phyloP scores from a whole-genome alignment of 2,888 invertebrate species.

The Pseudolycoriella hygida region DNA sequence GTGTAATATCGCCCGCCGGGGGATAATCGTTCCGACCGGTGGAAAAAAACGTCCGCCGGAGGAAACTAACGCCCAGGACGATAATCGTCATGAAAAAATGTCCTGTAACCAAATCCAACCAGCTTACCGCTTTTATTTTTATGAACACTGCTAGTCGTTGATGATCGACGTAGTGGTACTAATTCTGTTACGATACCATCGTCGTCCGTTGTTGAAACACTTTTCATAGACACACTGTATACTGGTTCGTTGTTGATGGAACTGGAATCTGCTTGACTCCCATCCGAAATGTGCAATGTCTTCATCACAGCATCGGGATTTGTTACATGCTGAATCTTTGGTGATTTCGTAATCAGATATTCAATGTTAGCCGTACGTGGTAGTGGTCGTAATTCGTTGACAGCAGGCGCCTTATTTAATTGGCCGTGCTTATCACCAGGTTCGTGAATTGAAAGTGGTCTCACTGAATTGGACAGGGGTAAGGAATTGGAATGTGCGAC shows the following conservation, averaged over 20 bases:
- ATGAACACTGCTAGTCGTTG: constrained; percentile 13
- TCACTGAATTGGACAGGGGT: constrained; percentile 17
- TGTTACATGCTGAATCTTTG: constrained; percentile 20
- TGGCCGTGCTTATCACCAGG: constrained; percentile 8
- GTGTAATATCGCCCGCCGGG: too few species aligned
- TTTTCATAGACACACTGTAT: constrained; percentile 11
- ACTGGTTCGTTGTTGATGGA: constrained; percentile 30
- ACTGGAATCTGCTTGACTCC: constrained; percentile 24
- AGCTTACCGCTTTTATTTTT: constrained; percentile 30
- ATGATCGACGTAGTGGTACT: constrained; percentile 12
- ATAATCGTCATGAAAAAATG: too few species aligned
- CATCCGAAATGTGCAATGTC: constrained; percentile 10
- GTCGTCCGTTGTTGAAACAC: constrained; percentile 8
- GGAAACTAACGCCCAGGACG: too few species aligned
- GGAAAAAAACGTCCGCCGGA: too few species aligned
- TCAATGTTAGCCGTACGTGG: constrained; percentile 32
- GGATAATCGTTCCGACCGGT: too few species aligned
- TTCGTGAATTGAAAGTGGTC: constrained; percentile 14
- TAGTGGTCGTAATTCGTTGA: constrained; percentile 27
- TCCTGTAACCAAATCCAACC: too few species aligned
- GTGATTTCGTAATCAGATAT: constrained; percentile 25
- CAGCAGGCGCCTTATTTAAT: constrained; percentile 12
- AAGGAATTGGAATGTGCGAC: constrained; percentile 24
- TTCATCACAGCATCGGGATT: constrained; percentile 9
- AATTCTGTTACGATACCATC: constrained; percentile 8